phyloP scores from a whole-genome alignment of 2,888 invertebrate species.

The Heliothis peltigera region DNA sequence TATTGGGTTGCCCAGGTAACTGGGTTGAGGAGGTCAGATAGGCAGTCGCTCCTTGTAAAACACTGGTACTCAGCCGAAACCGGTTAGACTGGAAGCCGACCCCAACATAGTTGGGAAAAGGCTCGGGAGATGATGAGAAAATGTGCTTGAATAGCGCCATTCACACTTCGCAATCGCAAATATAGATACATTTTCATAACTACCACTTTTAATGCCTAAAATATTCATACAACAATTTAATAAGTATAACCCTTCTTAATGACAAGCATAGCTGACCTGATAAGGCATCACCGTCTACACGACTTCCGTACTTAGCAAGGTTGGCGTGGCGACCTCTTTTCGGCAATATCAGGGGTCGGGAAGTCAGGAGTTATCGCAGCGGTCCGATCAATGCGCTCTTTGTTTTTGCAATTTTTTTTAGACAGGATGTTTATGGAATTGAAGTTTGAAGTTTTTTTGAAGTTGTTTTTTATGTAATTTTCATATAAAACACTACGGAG shows the following conservation, averaged over 20 bases:
- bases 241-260: constrained; percentile 31
- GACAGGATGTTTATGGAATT: constrained; percentile 33
- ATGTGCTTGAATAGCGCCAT: no score
- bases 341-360: constrained; percentile 56
- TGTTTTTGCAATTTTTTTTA: constrained; percentile 42
- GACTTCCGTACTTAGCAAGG: constrained; percentile 58
- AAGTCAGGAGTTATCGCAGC: constrained; percentile 52
- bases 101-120: no score
- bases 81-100: no score
- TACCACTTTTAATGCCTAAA: neutral
- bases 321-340: constrained; percentile 51
- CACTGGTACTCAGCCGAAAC: no score
- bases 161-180: no score
- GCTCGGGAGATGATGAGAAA: no score
- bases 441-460: constrained; percentile 18
- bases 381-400: constrained; percentile 47
- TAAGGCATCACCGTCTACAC: constrained; percentile 27
- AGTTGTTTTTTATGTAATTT: constrained; percentile 4
- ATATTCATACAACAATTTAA: constrained; percentile 13
- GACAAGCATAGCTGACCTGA: constrained; percentile 45
- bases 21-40: no score
- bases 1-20: no score
- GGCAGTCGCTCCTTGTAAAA: no score
- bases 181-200: no score
- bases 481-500: no score